Percentiles rank a stretch among this genome's conserved stretches.
Evolutionary conservation across 2,797 vertebrate species (phyloP).

Genomic region (Nannoperca australis): DNA sequence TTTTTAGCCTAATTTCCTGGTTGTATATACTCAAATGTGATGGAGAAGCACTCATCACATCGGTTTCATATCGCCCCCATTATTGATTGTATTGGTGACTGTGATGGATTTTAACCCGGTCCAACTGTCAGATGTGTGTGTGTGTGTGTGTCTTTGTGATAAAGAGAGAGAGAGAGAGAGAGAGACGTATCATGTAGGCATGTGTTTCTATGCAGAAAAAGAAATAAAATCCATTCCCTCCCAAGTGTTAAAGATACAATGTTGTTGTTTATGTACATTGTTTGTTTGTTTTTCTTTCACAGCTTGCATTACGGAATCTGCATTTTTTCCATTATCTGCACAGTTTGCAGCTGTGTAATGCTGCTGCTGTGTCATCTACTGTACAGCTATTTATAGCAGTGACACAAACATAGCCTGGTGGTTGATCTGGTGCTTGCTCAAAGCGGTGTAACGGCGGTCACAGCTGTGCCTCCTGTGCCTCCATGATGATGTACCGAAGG

Average conservation of each 20-base stretch:
- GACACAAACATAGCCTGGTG: constrained; percentile 45
- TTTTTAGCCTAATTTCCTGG: constrained; percentile 60
- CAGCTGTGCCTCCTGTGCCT: constrained; percentile 62
- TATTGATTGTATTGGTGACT: constrained; percentile 62
- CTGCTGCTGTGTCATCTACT: constrained; percentile 37
- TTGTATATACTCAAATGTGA: constrained; percentile 47
- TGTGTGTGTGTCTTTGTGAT: constrained; percentile 11
- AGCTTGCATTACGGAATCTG: constrained; percentile 17
- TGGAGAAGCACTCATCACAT: constrained; percentile 44
- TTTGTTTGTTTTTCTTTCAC: constrained; percentile 26
- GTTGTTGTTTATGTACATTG: not conserved
- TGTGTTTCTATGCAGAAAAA: constrained; percentile 83
- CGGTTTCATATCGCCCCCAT: constrained; percentile 48
- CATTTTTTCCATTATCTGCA: constrained; percentile 14
- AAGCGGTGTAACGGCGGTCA: constrained; percentile 53
- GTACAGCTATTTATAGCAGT: constrained; percentile 59
- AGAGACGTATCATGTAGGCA: constrained; percentile 72
- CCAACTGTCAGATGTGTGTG: constrained; percentile 60
- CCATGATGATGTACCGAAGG: constrained; percentile 70
- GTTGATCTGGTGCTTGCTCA: constrained; percentile 45
- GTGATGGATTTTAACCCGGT: constrained; percentile 58
- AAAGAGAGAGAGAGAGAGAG: no score
- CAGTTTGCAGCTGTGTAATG: constrained; percentile 6
- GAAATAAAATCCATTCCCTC: constrained; percentile 70
- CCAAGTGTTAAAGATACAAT: constrained; percentile 45